phyloP scores from a whole-genome alignment of 1,140 invertebrate genomes.

The Diuraphis noxia region DNA sequence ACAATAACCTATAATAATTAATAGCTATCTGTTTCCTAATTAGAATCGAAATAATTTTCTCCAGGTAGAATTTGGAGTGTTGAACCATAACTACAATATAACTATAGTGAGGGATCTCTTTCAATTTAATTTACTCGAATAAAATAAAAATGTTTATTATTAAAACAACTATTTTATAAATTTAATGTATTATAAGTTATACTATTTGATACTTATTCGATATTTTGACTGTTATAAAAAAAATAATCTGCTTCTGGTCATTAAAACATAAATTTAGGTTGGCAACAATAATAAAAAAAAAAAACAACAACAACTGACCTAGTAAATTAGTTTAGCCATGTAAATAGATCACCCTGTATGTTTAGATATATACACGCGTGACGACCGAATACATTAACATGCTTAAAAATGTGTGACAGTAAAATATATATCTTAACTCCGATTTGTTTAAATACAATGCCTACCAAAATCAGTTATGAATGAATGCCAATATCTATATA shows the following conservation, averaged over 20 bases:
- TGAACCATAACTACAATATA: not conserved
- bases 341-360: not conserved
- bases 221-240: not conserved
- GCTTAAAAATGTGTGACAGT: not conserved
- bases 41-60: not conserved
- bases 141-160: not conserved
- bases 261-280: not conserved
- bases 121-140: not conserved
- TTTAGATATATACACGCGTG: not conserved
- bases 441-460: constrained; percentile 8
- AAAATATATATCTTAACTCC: constrained; percentile 5
- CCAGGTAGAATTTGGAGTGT: not conserved
- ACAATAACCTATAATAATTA: not conserved
- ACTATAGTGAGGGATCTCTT: not conserved
- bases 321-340: not conserved
- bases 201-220: not conserved
- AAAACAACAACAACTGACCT: not conserved
- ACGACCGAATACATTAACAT: not conserved
- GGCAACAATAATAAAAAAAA: not conserved
- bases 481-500: not conserved
- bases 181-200: no score
- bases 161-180: no score
- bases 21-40: no score
- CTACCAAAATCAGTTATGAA: not conserved
- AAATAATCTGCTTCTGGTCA: not conserved